Percentiles rank a stretch among this genome's conserved stretches.
These are phyloP conservation scores for Oncorhynchus masou DNA, from an alignment of 2,113 vertebrate species.

Conservation along the genomic window DNA sequence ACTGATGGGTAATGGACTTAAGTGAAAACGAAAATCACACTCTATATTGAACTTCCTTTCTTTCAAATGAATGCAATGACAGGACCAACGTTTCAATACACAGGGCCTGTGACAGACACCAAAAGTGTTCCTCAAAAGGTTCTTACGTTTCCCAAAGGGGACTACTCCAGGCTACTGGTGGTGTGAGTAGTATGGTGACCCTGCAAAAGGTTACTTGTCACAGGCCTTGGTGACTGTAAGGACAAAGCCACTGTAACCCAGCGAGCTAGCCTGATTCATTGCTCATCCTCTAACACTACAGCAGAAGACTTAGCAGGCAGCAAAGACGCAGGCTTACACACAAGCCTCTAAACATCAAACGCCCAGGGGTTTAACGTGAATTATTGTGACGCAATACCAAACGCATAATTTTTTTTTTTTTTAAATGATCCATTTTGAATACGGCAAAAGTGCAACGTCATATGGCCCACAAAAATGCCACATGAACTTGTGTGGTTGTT, in stretches of 20 bases:
- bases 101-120: background rate
- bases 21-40: too few relatives aligned
- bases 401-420: background rate
- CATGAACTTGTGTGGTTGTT: background rate
- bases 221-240: conserved; percentile 17
- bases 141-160: background rate
- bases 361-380: conserved; percentile 15
- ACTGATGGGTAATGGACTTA: too few relatives aligned
- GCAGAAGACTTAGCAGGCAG: background rate
- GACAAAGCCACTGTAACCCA: conserved; percentile 9
- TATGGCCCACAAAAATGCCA: background rate
- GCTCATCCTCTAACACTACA: background rate
- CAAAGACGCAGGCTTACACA: conserved; percentile 28
- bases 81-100: background rate
- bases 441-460: background rate
- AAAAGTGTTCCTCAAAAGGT: background rate
- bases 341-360: conserved; percentile 49
- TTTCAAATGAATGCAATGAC: background rate
- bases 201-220: conserved; percentile 16
- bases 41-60: too few relatives aligned
- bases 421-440: background rate
- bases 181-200: conserved; percentile 12
- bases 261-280: background rate
- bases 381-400: conserved; percentile 26
- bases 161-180: background rate